Conservation (phyloP, 1,140 invertebrate genomes). For the Brachionus calyciflorus region DNA sequence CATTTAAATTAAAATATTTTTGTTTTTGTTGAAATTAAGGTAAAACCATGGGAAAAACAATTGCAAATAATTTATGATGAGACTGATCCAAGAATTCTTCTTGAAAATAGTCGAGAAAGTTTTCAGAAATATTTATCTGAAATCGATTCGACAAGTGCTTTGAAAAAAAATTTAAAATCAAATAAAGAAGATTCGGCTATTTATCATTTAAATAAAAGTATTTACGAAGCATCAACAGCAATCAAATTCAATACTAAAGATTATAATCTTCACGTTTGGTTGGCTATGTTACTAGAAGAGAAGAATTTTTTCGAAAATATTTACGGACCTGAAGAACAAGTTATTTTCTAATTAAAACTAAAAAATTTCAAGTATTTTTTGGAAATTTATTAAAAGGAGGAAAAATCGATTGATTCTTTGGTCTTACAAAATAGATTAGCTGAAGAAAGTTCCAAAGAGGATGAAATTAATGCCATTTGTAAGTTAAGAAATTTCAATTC, state of each 20-base stretch:
- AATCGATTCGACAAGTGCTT: background rate
- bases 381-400: background rate
- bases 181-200: background rate
- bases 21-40: background rate
- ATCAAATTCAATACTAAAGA: background rate
- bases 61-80: conserved; percentile 45
- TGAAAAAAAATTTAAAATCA: background rate
- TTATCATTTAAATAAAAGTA: conserved; percentile 29
- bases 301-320: conserved; percentile 22
- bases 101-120: background rate
- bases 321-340: conserved; percentile 10
- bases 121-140: background rate
- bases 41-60: conserved; percentile 32
- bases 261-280: background rate
- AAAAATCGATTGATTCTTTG: background rate
- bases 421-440: conserved; percentile 29
- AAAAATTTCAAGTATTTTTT: background rate
- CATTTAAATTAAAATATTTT: background rate
- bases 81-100: background rate
- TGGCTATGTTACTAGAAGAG: conserved; percentile 14
- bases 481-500: background rate
- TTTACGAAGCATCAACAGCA: background rate
- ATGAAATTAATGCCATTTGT: conserved; percentile 45
- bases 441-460: conserved; percentile 35
- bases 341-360: background rate